Evolutionary conservation across 2,113 vertebrate species (phyloP).

Genomic region (Alaudala cheleensis): DNA sequence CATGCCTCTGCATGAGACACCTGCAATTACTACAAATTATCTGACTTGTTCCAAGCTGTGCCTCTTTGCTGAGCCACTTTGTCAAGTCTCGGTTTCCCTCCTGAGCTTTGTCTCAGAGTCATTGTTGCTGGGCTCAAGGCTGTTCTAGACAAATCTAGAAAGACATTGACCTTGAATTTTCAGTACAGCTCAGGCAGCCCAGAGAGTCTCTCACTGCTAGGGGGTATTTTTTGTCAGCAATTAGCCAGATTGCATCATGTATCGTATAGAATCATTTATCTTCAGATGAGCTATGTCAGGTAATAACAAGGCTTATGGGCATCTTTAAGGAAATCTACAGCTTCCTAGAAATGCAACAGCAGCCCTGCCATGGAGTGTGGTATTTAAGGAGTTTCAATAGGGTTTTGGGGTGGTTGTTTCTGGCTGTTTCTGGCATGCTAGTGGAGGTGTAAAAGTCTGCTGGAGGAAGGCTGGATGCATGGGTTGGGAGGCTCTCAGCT

Average conservation of each 20-base stretch:
- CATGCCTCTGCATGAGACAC: background rate
- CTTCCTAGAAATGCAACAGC: background rate
- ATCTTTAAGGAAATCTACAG: background rate
- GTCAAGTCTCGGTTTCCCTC: background rate
- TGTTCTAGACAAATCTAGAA: background rate
- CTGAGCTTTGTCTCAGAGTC: background rate
- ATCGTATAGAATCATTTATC: background rate
- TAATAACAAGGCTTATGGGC: background rate
- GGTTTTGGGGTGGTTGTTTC: background rate
- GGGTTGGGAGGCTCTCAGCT: background rate
- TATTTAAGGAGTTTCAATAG: rapidly evolving
- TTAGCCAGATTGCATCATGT: background rate
- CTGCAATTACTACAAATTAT: background rate
- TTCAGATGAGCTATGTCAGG: background rate
- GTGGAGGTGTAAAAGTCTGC: background rate
- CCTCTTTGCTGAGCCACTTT: background rate
- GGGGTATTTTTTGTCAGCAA: background rate
- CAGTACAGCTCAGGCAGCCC: background rate
- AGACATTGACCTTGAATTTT: background rate
- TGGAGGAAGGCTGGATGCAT: background rate
- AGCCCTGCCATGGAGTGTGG: background rate
- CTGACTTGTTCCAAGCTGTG: background rate
- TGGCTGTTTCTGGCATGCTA: background rate
- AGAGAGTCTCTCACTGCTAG: background rate
- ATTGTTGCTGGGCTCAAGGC: background rate